phyloP scores from a whole-genome alignment of 2,113 vertebrate species.

The Epinephelus moara region DNA sequence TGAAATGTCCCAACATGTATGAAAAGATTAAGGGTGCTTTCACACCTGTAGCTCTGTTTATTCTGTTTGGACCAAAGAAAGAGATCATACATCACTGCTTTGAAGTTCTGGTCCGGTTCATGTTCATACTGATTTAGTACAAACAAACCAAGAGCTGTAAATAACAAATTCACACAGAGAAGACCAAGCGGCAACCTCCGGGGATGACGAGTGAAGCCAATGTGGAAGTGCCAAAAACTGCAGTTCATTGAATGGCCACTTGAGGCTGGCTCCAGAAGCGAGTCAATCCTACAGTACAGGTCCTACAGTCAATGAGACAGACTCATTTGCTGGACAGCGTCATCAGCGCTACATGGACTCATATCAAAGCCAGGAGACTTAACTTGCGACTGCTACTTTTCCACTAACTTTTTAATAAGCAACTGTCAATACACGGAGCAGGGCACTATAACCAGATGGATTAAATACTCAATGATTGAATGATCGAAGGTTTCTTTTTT shows the following conservation, averaged over 20 bases:
- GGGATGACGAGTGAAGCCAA: too few relatives aligned
- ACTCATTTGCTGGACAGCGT: background rate
- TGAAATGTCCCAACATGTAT: background rate
- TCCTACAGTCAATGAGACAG: background rate
- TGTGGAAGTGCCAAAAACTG: background rate
- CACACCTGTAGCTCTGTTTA: background rate
- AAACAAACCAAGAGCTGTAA: conserved; percentile 1
- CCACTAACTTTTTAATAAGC: background rate
- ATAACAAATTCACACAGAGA: background rate
- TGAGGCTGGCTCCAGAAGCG: too few relatives aligned
- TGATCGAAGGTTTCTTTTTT: background rate
- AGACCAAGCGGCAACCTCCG: too few relatives aligned
- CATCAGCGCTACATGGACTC: background rate
- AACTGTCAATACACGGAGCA: background rate
- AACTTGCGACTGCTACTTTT: background rate
- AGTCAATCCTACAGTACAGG: too few relatives aligned
- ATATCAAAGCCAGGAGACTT: too few relatives aligned
- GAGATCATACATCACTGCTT: background rate
- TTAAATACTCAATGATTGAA: background rate
- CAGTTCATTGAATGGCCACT: too few relatives aligned
- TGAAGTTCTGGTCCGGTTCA: too few relatives aligned
- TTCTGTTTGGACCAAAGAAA: background rate
- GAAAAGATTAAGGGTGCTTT: background rate
- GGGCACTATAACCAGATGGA: background rate
- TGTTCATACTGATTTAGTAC: too few relatives aligned